A percentile compares a stretch with the other conserved stretches of the same genome.
These are phyloP conservation scores for Leptosomus discolor DNA, from an alignment of 2,113 vertebrate genomes.

Conservation along the genomic window DNA sequence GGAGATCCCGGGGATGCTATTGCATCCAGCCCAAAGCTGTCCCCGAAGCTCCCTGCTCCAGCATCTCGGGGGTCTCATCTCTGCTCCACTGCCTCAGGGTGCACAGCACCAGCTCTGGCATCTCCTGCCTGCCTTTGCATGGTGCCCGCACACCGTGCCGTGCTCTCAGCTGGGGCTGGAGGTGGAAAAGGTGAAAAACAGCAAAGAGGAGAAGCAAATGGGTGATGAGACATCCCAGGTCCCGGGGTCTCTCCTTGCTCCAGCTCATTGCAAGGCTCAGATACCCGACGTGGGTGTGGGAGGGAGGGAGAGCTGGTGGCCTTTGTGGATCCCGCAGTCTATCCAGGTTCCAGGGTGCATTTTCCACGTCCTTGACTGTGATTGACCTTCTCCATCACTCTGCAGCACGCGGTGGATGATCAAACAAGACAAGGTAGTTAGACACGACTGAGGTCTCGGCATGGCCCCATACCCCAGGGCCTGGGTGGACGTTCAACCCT, in stretches of 20 bases:
- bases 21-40: background rate
- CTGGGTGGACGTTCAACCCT: background rate
- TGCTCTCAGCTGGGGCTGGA: background rate
- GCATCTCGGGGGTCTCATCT: background rate
- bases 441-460: background rate
- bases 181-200: background rate
- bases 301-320: background rate
- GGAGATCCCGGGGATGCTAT: rapidly evolving
- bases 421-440: rapidly evolving
- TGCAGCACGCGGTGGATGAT: rapidly evolving
- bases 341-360: background rate
- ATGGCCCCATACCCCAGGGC: background rate
- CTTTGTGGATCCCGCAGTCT: rapidly evolving
- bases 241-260: background rate
- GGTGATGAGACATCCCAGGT: background rate
- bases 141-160: background rate
- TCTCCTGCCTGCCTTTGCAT: background rate
- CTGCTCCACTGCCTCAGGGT: background rate
- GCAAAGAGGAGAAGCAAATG: background rate
- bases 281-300: background rate
- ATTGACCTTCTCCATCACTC: background rate
- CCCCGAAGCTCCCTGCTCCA: background rate
- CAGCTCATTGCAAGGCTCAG: background rate
- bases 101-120: background rate
- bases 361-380: background rate